Base-by-base conservation (phyloP, 2,888 invertebrate species). In the Norana najaformis region DNA sequence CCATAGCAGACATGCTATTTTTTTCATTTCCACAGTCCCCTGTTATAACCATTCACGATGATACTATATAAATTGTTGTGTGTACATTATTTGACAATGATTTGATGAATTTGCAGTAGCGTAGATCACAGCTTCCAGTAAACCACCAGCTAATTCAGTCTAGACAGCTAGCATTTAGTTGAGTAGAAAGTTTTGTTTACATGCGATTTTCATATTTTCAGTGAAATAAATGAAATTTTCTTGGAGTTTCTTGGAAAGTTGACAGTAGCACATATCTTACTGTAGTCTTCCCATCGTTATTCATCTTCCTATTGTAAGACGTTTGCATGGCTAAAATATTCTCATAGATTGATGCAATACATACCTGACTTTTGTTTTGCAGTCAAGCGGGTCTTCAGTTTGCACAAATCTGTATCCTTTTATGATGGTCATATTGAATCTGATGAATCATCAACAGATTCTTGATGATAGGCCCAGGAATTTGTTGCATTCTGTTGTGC, bases 331-430 rank as follows among this genome's bases (percentile, higher is more conserved):
- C n/a, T 69, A 8, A 8, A 30, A 13, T n/a, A 69, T 69, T 69
- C n/a, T 69, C n/a, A 8, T 69, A n/a, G 30, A n/a, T 6, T 69
- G 30, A n/a, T 69, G 11, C 69, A 69, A 30, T n/a, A n/a, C n/a
- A 8, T 69, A n/a, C 30, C 30, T 69, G 69, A 2, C 20, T 0
- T 89, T 92, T 92, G 88, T 90, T 92, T 94, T 94, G 89, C 93
- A 95, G 95, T n/a, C 95, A 96, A 69, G 96, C 96, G 90, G 97
- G 97, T 94, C 96, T 96, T 93, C 97, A 97, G 93, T 98, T 97
- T 94, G 96, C 96, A 89, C 96, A 97, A 95, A 97, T 97, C 93
- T 97, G 97, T 97, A 97, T 97, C 97, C 97, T 97, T 96, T 96
- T 88, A 23, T 34, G 35, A 13, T 4, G 36, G 13, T 1, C n/a